Percentiles rank a stretch among this genome's conserved stretches.
Conservation (phyloP, 2,113 vertebrate species). For the Myodes glareolus region DNA sequence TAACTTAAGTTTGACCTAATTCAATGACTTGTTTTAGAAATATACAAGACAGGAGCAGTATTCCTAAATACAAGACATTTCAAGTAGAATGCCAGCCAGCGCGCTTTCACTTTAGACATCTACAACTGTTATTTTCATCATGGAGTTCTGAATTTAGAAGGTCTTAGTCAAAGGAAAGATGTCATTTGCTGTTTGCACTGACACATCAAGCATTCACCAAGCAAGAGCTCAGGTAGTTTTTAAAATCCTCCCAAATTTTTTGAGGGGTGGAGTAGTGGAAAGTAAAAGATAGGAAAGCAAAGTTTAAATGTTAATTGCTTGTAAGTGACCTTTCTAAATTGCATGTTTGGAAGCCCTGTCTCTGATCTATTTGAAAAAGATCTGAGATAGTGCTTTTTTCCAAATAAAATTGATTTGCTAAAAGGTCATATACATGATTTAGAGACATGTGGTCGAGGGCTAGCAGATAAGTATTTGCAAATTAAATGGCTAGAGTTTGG, state of each 20-base stretch:
- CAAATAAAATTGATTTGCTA: constrained; percentile 66
- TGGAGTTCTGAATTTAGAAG: background rate
- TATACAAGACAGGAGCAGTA: background rate
- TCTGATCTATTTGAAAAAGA: constrained; percentile 70
- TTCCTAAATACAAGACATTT: background rate
- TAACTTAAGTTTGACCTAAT: background rate
- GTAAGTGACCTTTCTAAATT: constrained; percentile 80
- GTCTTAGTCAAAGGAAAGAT: background rate
- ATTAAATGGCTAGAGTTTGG: constrained; percentile 45
- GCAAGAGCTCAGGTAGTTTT: background rate
- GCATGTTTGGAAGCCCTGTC: constrained; percentile 77
- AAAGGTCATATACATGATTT: constrained; percentile 78
- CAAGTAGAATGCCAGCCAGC: background rate
- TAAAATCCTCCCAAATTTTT: background rate
- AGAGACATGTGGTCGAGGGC: background rate
- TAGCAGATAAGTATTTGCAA: constrained; percentile 55
- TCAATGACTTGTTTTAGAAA: background rate
- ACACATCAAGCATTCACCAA: background rate
- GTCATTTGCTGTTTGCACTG: background rate
- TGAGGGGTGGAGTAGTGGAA: background rate
- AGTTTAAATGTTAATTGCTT: constrained; percentile 81
- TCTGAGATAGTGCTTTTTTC: constrained; percentile 58
- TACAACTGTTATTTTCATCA: background rate
- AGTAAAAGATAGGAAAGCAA: constrained; percentile 56
- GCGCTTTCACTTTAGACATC: background rate